Base-by-base conservation (phyloP, 2,113 vertebrate genomes). In the Notothenia rossii region DNA sequence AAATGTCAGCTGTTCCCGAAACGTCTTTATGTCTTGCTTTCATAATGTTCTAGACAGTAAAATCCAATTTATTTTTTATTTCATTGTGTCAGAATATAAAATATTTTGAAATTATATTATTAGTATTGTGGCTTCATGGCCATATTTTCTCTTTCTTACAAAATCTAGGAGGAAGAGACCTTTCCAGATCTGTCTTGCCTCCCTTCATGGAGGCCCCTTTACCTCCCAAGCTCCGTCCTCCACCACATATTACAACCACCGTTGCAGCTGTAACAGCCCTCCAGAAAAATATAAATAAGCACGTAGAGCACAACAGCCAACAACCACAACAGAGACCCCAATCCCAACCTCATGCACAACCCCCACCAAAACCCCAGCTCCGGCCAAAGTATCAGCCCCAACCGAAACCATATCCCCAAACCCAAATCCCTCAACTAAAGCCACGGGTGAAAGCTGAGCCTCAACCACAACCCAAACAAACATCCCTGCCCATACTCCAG, bases 141-240 rank as follows among this genome's bases (percentile, higher is more conserved):
- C 65, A 73, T 88, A 76, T 91, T 85, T 81, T 88, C 54, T 92
- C 64, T 94, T 40, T 90, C 63, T 84, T 62, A 70, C 72, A 84
- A 68, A 85, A 90, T 58, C 87, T 77, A 94, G 88, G 88, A 83
- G 18, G 72, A 90, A 88, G 63, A 87, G 78, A 87, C 64, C 72
- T 82, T 43, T 81, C 67, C 83, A 86, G 77, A 88, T 86, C 85
- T 83, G 48, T 82, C 71, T 72, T 88, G 13, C 72, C 87, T 86
- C 75, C 73, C 83, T 78, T 67, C 25, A 17, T 68, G 25, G 77
- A 88, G 64, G 33, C 78, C 40, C 66, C 62, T 12, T 54, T 72
- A 77, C 49, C 58, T 75, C 66, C 89, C 22, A 82, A 71, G 33
- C 48, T 62, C 20, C 69, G 3, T 48, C 46, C 54, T 55, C 55